Evolutionary conservation across 2,797 vertebrate genomes (phyloP), one percentile per base, ranked within the genome.

Genomic region (Halcyon chelicuti): DNA sequence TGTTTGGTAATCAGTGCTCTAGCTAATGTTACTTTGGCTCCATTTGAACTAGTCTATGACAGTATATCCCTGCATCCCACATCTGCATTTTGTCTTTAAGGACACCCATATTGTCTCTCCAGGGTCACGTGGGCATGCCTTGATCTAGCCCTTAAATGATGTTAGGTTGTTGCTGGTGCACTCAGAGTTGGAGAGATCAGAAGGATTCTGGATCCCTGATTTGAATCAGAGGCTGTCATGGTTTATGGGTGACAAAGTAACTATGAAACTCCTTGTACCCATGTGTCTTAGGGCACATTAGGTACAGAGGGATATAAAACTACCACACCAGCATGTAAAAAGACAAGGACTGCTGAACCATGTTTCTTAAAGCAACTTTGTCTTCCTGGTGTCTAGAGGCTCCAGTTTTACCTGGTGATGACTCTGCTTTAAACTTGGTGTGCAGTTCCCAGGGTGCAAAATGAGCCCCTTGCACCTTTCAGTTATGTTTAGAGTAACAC

Each of bases 291-390:
- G 35, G 73, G 13, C 21, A 70, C 9, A 19, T 73, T 71, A 47
- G 28, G 13, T 49, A 60, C 25, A 58, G 29, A 79, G 28, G 8
- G 9, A 14, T 76, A 51, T 47, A 66, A 85, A 75, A 31, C 63
- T 89, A 66, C 54, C 14, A 12, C 22, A 73, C 23, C 58, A 68
- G 14, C 5, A 28, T 6, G 39, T 93, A 91, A 84, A 92, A 96
- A 94, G 46, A 55, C 40, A 80, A 93, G 55, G 71, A 80, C 19
- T 80, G 65, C 52, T 12, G 86, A 94, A 80, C 39, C 22, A 35
- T 54, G 40, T 82, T 96, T 91, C 51, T 87, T 71, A 65, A 19
- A 83, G 71, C 61, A 92, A 12, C 39, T 93, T 91, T 91, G 46
- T 72, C 51, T 93, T 51, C 44, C 54, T 91, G 77, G 33, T 74